Conservation (phyloP, 2,888 invertebrate species). For the Nowickia ferox region DNA sequence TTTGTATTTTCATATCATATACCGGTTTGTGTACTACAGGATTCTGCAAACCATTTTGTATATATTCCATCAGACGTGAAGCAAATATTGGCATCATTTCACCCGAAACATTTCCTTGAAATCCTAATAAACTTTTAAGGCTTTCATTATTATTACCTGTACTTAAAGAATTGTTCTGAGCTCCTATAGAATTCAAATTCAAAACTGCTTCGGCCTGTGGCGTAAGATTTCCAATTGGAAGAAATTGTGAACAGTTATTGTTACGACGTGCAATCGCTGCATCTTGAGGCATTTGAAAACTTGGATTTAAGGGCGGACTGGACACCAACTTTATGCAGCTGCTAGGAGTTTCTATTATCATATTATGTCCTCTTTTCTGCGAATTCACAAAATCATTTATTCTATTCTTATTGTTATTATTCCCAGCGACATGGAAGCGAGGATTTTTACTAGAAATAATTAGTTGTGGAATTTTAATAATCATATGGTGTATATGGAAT, state of each 20-base stretch:
- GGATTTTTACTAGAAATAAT: constrained; percentile 73
- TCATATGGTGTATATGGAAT: too few relatives aligned
- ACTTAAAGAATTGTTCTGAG: constrained; percentile 23
- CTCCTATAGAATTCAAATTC: constrained; percentile 43
- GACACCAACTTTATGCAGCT: constrained; percentile 43
- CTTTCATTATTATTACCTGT: constrained; percentile 61
- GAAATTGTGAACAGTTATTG: constrained; percentile 16
- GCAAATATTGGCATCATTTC: constrained; percentile 76
- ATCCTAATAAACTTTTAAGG: constrained; percentile 57
- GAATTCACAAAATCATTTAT: neutral
- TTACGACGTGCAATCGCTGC: neutral
- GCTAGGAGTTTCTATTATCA: constrained; percentile 73
- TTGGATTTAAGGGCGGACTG: constrained; percentile 50
- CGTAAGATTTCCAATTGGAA: constrained; percentile 64
- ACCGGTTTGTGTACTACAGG: constrained; percentile 75
- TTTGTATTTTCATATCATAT: constrained; percentile 77
- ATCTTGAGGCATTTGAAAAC: constrained; percentile 43
- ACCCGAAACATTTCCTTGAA: constrained; percentile 70
- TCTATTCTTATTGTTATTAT: constrained; percentile 26
- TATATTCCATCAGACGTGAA: constrained; percentile 73
- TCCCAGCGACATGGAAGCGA: constrained; percentile 61
- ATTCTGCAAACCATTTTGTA: constrained; percentile 73
- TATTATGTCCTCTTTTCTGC: constrained; percentile 51
- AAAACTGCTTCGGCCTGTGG: constrained; percentile 55
- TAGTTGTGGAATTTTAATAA: too few relatives aligned